Evolutionary conservation across 2,797 vertebrate genomes (phyloP).

Genomic region (Labroides dimidiatus): DNA sequence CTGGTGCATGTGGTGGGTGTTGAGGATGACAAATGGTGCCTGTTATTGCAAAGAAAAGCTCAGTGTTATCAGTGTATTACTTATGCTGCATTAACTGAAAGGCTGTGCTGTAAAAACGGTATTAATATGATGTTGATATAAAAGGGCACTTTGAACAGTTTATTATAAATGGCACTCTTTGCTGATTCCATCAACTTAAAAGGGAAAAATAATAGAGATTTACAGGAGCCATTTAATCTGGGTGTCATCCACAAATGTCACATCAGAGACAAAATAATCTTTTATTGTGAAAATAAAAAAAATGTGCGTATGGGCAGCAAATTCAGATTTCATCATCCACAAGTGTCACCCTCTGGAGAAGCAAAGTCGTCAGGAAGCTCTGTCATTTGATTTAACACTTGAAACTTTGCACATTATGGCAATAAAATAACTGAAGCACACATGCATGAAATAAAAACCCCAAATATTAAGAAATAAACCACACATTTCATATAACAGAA

Average conservation of each 20-base stretch:
- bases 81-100: neutral
- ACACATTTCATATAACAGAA: too few species aligned
- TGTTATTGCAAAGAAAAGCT: constrained; percentile 3
- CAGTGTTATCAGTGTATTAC: neutral
- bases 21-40: constrained; percentile 26
- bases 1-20: constrained; percentile 8
- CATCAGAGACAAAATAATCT: neutral
- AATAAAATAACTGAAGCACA: neutral
- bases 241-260: neutral
- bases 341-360: neutral
- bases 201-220: neutral
- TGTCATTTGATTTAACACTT: neutral
- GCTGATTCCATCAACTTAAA: neutral
- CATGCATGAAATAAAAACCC: neutral
- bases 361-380: neutral
- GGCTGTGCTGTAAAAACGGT: too few species aligned
- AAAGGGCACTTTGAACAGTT: neutral
- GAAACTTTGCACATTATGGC: neutral
- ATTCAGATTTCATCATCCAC: neutral
- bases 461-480: neutral
- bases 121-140: neutral
- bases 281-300: constrained; percentile 32
- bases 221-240: neutral
- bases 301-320: constrained; percentile 35
- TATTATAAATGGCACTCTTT: too few species aligned